Conservation (phyloP, 2,797 vertebrate genomes). For the Garrulus glandarius region DNA sequence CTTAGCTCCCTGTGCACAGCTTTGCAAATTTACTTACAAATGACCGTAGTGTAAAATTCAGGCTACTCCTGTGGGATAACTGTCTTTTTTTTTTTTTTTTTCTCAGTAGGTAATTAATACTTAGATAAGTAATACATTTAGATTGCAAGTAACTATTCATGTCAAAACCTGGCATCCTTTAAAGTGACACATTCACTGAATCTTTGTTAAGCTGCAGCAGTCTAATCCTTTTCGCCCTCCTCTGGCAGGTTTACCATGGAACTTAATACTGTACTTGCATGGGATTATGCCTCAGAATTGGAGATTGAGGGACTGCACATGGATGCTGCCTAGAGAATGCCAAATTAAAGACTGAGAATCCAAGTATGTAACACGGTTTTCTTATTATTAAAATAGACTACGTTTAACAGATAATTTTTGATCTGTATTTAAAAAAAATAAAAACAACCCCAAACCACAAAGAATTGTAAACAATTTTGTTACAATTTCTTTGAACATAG, state of each 20-base stretch:
- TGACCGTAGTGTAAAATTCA: background rate
- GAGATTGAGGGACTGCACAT: background rate
- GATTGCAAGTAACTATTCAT: background rate
- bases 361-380: background rate
- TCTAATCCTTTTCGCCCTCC: background rate
- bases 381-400: background rate
- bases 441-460: background rate
- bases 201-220: background rate
- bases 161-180: background rate
- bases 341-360: background rate
- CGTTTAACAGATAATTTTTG: background rate
- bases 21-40: conserved; percentile 22
- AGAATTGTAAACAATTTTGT: background rate
- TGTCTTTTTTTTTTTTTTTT: background rate
- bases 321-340: background rate
- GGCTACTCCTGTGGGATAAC: background rate
- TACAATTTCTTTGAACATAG: background rate
- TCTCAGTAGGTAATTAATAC: background rate
- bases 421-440: background rate
- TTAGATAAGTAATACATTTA: background rate
- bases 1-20: background rate
- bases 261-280: background rate
- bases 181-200: background rate
- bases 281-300: background rate
- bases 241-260: background rate